A percentile compares a stretch with the other conserved stretches of the same genome.
Conservation (phyloP, 2,797 vertebrate species). For the Podarcis siculus region DNA sequence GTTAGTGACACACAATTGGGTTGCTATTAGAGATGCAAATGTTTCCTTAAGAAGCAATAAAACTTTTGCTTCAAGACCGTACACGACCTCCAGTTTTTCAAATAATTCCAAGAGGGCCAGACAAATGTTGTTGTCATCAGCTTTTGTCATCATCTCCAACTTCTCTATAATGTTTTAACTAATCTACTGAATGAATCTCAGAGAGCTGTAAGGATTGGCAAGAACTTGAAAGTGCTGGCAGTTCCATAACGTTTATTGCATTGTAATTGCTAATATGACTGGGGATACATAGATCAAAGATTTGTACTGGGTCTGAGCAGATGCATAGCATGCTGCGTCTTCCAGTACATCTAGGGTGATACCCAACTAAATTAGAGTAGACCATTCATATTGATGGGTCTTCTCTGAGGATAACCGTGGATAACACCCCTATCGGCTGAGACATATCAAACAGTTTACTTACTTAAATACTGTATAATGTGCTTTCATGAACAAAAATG, state of each 20-base stretch:
- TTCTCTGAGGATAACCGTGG: too few relatives aligned
- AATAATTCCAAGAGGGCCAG: background rate
- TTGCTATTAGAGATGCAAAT: background rate
- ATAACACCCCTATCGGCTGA: too few relatives aligned
- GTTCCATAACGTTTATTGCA: background rate
- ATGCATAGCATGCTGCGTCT: background rate
- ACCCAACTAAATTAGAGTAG: background rate
- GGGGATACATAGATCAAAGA: background rate
- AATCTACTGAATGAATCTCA: rapidly evolving
- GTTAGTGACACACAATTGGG: background rate
- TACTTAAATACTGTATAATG: background rate
- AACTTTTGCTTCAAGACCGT: background rate
- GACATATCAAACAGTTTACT: too few relatives aligned
- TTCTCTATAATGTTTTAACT: background rate
- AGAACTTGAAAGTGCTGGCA: background rate
- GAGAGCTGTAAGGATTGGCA: background rate
- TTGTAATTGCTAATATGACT: background rate
- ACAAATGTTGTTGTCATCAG: background rate
- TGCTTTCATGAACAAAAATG: background rate
- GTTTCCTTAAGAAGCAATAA: background rate
- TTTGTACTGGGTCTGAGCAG: background rate
- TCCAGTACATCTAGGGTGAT: background rate
- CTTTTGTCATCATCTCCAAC: background rate
- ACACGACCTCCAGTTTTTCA: background rate
- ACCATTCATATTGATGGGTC: too few relatives aligned